These are phyloP conservation scores for Ormyrus pomaceus DNA, from an alignment of 2,888 invertebrate genomes.

Conservation along the genomic window DNA sequence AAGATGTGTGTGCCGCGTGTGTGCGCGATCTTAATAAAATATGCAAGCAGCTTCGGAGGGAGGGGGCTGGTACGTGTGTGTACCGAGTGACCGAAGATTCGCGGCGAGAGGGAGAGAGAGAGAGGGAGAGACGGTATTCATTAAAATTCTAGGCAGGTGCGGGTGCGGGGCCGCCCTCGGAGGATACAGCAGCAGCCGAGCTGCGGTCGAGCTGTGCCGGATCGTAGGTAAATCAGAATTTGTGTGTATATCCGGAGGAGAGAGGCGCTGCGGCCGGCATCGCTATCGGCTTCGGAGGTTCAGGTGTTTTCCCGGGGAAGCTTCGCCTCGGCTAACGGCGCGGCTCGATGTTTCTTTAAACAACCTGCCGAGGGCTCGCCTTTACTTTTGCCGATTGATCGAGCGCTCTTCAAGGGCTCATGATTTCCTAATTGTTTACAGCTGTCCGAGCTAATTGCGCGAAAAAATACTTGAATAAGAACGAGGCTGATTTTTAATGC, in stretches of 20 bases:
- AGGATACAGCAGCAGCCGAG: neutral
- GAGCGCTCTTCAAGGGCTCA: too few relatives aligned
- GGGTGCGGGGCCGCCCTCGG: neutral
- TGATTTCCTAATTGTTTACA: too few relatives aligned
- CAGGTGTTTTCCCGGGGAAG: too few relatives aligned
- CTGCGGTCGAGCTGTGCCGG: neutral
- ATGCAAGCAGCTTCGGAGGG: neutral
- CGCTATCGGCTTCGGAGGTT: neutral
- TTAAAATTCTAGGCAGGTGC: constrained; percentile 43
- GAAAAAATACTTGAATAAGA: too few relatives aligned
- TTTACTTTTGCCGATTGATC: too few relatives aligned
- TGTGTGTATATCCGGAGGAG: neutral
- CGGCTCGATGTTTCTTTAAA: too few relatives aligned
- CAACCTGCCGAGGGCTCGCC: too few relatives aligned
- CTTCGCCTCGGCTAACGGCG: too few relatives aligned
- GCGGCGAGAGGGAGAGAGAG: neutral
- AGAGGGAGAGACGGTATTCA: constrained; percentile 2
- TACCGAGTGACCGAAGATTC: constrained; percentile 26
- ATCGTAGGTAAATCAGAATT: constrained; percentile 46
- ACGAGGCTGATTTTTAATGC: too few relatives aligned
- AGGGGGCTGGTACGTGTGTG: neutral
- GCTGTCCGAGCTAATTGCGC: too few relatives aligned
- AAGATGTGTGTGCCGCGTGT: constrained; percentile 1
- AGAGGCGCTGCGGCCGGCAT: neutral
- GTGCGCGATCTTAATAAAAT: constrained; percentile 30